phyloP scores from a whole-genome alignment of 2,888 invertebrate genomes.

The Ormyrus thymus region DNA sequence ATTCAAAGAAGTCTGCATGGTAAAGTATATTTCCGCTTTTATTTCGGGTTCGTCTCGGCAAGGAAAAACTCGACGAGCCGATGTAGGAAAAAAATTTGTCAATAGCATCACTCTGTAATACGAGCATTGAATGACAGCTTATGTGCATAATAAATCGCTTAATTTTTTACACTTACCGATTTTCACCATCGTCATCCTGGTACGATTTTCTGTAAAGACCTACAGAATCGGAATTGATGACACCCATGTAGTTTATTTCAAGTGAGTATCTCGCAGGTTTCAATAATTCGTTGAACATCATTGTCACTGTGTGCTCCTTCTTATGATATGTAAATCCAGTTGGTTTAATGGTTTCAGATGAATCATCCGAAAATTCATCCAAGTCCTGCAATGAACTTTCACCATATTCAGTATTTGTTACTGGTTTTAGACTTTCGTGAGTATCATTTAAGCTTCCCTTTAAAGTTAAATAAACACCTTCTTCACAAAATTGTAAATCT shows the following conservation, averaged over 20 bases:
- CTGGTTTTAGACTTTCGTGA: conserved; percentile 53
- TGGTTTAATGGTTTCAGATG: conserved; percentile 46
- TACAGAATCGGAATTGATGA: conserved; percentile 78
- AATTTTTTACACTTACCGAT: conserved; percentile 61
- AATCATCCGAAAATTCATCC: conserved; percentile 44
- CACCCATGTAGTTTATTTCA: conserved; percentile 77
- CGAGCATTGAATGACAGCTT: background rate
- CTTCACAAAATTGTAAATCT: conserved; percentile 47
- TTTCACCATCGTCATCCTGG: conserved; percentile 74
- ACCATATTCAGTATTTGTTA: conserved; percentile 38
- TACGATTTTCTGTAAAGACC: conserved; percentile 84
- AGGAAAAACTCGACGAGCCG: conserved; percentile 50
- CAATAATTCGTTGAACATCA: conserved; percentile 53
- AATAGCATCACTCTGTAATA: conserved; percentile 47
- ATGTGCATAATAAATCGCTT: no score
- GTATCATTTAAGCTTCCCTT: conserved; percentile 57
- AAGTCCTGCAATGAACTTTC: conserved; percentile 38
- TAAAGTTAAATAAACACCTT: conserved; percentile 57
- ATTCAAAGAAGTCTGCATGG: conserved; percentile 50
- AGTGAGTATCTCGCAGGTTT: conserved; percentile 77
- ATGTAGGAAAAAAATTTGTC: conserved; percentile 50
- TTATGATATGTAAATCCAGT: conserved; percentile 37
- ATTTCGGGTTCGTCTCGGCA: conserved; percentile 50
- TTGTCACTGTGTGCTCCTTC: conserved; percentile 47
- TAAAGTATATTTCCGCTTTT: conserved; percentile 49